A percentile compares a stretch with the other conserved stretches of the same genome.
phyloP scores from a whole-genome alignment of 1,140 invertebrate genomes.

The Penaeus indicus region DNA sequence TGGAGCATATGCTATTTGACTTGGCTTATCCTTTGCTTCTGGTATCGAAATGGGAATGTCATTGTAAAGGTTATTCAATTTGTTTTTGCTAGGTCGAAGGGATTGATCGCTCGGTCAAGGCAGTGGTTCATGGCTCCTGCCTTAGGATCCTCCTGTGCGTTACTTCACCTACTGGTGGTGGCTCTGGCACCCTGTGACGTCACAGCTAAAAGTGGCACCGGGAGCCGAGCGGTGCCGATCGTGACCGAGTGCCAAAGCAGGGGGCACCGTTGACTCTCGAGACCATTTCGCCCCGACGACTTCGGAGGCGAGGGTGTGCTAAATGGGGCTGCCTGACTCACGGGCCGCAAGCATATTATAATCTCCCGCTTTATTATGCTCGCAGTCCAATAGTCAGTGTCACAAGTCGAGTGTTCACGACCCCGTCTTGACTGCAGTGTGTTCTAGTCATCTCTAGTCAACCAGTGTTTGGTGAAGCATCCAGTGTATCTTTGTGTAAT shows the following conservation, averaged over 20 bases:
- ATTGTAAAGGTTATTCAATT: no score
- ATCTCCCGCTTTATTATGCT: constrained; percentile 65
- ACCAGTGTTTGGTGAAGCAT: constrained; percentile 49
- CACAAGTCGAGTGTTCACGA: constrained; percentile 53
- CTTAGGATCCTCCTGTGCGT: no score
- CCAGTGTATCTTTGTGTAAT: constrained; percentile 48
- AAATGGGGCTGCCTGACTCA: constrained; percentile 65
- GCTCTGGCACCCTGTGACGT: constrained; percentile 61
- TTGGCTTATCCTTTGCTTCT: no score
- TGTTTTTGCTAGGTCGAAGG: no score
- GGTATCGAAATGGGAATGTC: no score
- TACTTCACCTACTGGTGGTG: constrained; percentile 38
- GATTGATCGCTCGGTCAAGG: no score
- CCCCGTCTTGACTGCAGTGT: constrained; percentile 53
- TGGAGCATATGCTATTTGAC: no score
- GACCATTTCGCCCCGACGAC: constrained; percentile 65
- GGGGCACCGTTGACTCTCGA: constrained; percentile 34
- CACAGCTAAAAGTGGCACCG: constrained; percentile 64
- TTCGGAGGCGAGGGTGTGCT: constrained; percentile 66
- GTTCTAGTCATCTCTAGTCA: constrained; percentile 23
- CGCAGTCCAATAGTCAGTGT: constrained; percentile 61
- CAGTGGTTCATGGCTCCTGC: no score
- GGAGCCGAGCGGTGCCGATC: constrained; percentile 46
- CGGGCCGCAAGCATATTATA: constrained; percentile 65
- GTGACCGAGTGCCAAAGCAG: constrained; percentile 50